phyloP scores from a whole-genome alignment of 2,888 invertebrate genomes.

The Tanypteryx hageni region DNA sequence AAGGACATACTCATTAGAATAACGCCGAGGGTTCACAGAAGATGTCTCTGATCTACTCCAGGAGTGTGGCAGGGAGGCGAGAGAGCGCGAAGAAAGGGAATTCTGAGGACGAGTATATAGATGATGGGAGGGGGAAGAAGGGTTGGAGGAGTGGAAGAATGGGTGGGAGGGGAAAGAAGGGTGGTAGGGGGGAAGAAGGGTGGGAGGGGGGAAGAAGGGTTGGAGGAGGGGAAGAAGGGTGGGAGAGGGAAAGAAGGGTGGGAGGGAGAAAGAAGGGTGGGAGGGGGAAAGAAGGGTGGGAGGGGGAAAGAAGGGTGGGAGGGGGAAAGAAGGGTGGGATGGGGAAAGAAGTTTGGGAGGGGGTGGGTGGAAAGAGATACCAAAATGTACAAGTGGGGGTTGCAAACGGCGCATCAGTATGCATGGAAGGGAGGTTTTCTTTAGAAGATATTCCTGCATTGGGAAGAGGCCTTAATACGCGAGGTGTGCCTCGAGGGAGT shows the following conservation, averaged over 20 bases:
- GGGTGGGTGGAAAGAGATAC: too few species aligned
- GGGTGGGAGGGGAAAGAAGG: neutral
- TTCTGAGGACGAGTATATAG: neutral
- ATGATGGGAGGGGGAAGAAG: neutral
- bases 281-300: neutral
- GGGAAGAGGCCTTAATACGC: neutral
- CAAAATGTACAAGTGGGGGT: neutral
- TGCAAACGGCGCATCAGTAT: neutral
- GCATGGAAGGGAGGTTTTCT: constrained; percentile 8
- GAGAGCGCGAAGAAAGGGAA: neutral
- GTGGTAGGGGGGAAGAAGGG: neutral
- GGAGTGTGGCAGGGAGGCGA: neutral
- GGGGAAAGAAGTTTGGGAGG: too few species aligned
- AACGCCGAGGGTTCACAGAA: neutral
- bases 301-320: neutral
- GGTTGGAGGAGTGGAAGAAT: neutral
- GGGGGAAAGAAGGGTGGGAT: neutral
- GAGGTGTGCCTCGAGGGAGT: neutral
- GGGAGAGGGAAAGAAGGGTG: neutral
- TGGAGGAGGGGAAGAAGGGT: neutral
- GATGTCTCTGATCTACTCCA: neutral
- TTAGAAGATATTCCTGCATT: constrained; percentile 8
- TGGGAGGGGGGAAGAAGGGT: neutral
- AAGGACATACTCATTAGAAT: neutral
- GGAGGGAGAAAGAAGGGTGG: neutral